Conservation (phyloP, 2,888 invertebrate genomes). For the Morpho deidamia region DNA sequence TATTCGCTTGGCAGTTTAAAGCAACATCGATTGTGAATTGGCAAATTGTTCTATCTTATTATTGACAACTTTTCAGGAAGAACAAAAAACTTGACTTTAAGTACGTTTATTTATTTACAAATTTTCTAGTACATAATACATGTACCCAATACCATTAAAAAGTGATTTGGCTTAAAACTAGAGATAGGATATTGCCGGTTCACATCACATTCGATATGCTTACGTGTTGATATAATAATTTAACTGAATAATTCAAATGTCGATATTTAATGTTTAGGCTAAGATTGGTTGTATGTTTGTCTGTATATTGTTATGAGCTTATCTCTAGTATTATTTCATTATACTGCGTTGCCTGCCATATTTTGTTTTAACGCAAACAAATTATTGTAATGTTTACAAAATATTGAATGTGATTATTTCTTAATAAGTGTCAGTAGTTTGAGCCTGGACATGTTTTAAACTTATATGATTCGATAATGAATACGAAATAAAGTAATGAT, state of each 20-base stretch:
- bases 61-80: too few relatives aligned
- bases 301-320: slow-evolving; percentile 24
- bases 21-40: too few relatives aligned
- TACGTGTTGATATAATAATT: too few relatives aligned
- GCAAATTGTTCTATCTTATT: too few relatives aligned
- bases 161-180: too few relatives aligned
- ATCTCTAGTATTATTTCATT: slow-evolving; percentile 30
- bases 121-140: too few relatives aligned
- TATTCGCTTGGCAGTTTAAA: slow-evolving; percentile 18
- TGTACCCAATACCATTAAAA: too few relatives aligned
- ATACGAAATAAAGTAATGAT: slow-evolving; percentile 67
- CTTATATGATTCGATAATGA: slow-evolving; percentile 61
- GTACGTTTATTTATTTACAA: too few relatives aligned
- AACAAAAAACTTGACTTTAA: too few relatives aligned
- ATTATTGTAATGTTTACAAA: slow-evolving; percentile 42
- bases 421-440: slow-evolving; percentile 48
- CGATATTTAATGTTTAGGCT: slow-evolving; percentile 1
- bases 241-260: neutral
- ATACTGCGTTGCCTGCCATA: slow-evolving; percentile 54
- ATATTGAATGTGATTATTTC: slow-evolving; percentile 66
- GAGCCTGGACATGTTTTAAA: slow-evolving; percentile 55
- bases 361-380: slow-evolving; percentile 43
- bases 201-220: too few relatives aligned
- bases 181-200: too few relatives aligned
- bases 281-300: slow-evolving; percentile 6